Base-by-base conservation (phyloP, 2,888 invertebrate genomes). In the Eilema sororculum region DNA sequence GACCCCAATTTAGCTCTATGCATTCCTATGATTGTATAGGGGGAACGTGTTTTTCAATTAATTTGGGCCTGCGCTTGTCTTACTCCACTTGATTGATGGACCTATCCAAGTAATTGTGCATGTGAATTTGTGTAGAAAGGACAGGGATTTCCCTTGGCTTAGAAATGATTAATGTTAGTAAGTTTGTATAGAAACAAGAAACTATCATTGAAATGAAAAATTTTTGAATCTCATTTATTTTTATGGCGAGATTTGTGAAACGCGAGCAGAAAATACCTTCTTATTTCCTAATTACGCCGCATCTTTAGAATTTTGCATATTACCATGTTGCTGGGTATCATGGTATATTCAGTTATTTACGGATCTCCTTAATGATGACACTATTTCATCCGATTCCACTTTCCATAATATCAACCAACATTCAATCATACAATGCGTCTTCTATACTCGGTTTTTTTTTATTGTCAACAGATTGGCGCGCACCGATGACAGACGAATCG, bases 401-500 rank as follows among this genome's bases (percentile, higher is more conserved):
- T 20, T 20, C 46, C 5, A 4, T 20, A 46, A 46, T 6, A 46
- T 16, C 41, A 13, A 46, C 20, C 46, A 46, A 20, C 20, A 16
- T 46, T 6, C 6, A 46, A 46, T 46, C 46, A 46, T 46, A 1
- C 46, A 52, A 52, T 60, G 3, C 20, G 25, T 41, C 1, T 62
- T 24, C 63, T 64, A 13, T n/a, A 24, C 22, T 33, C 3, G 24
- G 1, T 30, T 8, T 8, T 28, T n/a, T 65, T 25, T 20, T 56
- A 30, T 90, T 87, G 80, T 84, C 81, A 52, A 74, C 89, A 95
- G 95, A 95, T 94, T 95, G 95, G 95, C 95, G 95, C 91, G 93
- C 94, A 85, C 95, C 95, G 86, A 95, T 95, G 95, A 87, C 91
- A 72, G 95, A 95, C 85, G 95, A 94, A 84, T 83, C 92, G 89